Evolutionary conservation across 1,140 invertebrate species (phyloP), one percentile per base, ranked within the genome.

Genomic region (Sminthurides bifidus): DNA sequence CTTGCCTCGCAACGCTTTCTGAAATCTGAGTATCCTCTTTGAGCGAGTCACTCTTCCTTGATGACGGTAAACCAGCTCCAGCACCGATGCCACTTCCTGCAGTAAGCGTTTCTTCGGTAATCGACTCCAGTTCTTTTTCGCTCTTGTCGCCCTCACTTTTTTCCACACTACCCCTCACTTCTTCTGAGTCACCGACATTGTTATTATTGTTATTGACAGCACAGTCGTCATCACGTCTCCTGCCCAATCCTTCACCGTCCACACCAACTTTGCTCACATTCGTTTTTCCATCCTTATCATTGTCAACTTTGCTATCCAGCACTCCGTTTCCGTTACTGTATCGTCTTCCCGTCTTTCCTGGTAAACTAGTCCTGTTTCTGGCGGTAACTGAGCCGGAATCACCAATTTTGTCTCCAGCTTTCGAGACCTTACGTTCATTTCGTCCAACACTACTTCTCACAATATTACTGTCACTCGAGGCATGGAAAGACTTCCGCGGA

Each of bases 41-140:
- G n/a, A n/a, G n/a, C 50, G 35, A 52, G 17, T 40, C 29, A 19
- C 15, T 27, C 27, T 29, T 10, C 23, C 43, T 49, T 29, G 31
- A 31, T 46, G 33, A 40, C 37, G 27, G 24, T 48, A 43, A 5
- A 15, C 35, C 21, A 44, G 40, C 41, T 17, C 27, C 44, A 46
- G 48, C 29, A 35, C 24, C 29, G 26, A 35, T 41, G 57, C 56
- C 53, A 59, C 52, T 54, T 53, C 52, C 43, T n/a, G n/a, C n/a
- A n/a, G 33, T 24, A 31, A 29, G 21, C 55, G 49, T 41, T 54
- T 61, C 52, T 49, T 63, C 51, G 31, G 50, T 61, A 50, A 62
- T 54, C 38, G 49, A 46, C 31, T 61, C 59, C 40, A 56, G 41
- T 35, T 61, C 59, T 53, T 52, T 58, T 40, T 57, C 55, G 45